A percentile compares a stretch with the other conserved stretches of the same genome.
Evolutionary conservation across 2,888 invertebrate genomes (phyloP).

Genomic region (Metellina segmentata): DNA sequence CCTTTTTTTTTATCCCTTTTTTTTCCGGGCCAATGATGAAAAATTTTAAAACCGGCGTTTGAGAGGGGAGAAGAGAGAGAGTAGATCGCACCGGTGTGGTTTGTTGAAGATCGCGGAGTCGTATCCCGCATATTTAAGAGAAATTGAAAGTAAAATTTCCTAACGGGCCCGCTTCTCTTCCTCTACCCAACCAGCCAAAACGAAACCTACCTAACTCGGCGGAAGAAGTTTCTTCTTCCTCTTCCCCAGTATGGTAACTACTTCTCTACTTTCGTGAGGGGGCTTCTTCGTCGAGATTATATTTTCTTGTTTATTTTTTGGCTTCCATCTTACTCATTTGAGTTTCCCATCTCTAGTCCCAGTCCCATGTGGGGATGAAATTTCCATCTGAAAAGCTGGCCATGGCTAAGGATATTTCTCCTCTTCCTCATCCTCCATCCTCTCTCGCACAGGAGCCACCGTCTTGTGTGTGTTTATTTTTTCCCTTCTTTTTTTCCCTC

Average conservation of each 20-base stretch:
- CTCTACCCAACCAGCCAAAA: conserved; percentile 29
- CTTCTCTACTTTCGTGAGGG: conserved; percentile 2
- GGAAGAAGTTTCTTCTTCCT: conserved; percentile 13
- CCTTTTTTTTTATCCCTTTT: conserved; percentile 14
- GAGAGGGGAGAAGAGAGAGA: neutral
- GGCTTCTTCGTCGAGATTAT: conserved; percentile 12
- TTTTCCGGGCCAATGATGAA: conserved; percentile 32
- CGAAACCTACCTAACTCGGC: conserved; percentile 48
- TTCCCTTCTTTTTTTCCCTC: neutral
- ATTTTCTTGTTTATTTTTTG: conserved; percentile 58
- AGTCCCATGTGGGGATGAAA: conserved; percentile 70
- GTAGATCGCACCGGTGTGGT: neutral
- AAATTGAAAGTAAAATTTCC: conserved; percentile 72
- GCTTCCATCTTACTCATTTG: conserved; percentile 58
- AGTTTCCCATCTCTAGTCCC: conserved; percentile 53
- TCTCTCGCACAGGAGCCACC: conserved; percentile 27
- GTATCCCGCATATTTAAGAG: conserved; percentile 68
- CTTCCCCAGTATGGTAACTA: conserved; percentile 34
- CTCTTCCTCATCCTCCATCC: neutral
- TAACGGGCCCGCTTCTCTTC: conserved; percentile 7
- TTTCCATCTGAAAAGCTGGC: conserved; percentile 75
- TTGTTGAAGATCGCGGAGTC: conserved; percentile 27
- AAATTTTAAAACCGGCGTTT: conserved; percentile 27
- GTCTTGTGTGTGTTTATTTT: conserved; percentile 58
- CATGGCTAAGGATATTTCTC: conserved; percentile 53